These are phyloP conservation scores for Lagenorhynchus albirostris DNA, from an alignment of 2,113 vertebrate species.

Conservation along the genomic window DNA sequence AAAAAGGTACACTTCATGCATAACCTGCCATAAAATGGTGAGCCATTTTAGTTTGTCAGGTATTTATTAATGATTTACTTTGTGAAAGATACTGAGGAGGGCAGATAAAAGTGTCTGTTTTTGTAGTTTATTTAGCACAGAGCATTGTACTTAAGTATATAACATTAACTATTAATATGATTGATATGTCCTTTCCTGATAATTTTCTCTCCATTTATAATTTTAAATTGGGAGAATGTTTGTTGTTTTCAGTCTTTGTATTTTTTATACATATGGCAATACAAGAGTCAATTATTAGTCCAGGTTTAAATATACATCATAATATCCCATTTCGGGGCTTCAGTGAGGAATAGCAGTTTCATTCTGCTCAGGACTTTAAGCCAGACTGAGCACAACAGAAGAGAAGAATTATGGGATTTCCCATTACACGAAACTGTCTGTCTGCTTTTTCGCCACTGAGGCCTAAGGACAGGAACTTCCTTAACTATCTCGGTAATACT, in stretches of 20 bases:
- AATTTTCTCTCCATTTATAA: neutral
- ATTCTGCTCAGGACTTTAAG: neutral
- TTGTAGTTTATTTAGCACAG: neutral
- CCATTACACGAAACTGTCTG: neutral
- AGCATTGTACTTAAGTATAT: neutral
- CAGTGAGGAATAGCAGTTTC: neutral
- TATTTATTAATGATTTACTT: conserved; percentile 41
- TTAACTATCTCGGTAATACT: neutral
- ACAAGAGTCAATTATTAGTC: neutral
- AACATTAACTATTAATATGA: neutral
- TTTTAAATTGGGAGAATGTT: conserved; percentile 34
- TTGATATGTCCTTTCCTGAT: neutral
- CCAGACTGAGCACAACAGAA: neutral
- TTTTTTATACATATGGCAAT: neutral
- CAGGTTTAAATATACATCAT: neutral
- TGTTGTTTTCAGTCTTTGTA: neutral
- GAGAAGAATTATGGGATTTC: neutral
- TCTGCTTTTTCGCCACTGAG: neutral
- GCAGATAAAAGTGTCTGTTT: neutral
- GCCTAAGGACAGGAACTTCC: neutral
- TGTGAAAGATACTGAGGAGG: neutral
- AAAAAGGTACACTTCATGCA: neutral
- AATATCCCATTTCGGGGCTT: neutral
- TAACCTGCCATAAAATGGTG: neutral
- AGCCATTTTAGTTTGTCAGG: neutral